Percentiles rank a stretch among this genome's conserved stretches.
Conservation (phyloP, 2,888 invertebrate genomes). For the Magallana nippona region DNA sequence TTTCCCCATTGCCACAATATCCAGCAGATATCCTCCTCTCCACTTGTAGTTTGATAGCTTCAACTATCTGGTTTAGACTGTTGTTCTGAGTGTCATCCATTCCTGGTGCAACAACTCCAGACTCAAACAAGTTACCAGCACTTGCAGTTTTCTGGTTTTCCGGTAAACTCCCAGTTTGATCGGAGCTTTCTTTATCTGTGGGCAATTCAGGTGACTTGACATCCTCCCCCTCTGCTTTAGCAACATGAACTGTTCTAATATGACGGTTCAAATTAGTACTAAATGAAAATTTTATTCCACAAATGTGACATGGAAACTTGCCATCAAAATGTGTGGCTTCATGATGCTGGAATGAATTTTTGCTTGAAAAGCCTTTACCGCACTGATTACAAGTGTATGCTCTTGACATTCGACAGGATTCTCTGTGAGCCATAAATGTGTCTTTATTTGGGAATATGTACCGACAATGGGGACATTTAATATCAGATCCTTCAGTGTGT, state of each 20-base stretch:
- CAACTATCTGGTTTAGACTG: slow-evolving; percentile 20
- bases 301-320: slow-evolving; percentile 41
- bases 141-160: background rate
- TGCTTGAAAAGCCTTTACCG: slow-evolving; percentile 39
- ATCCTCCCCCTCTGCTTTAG: background rate
- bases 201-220: background rate
- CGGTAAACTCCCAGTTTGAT: background rate
- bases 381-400: slow-evolving; percentile 37
- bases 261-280: slow-evolving; percentile 40
- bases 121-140: background rate
- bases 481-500: slow-evolving; percentile 32
- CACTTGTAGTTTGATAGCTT: slow-evolving; percentile 11
- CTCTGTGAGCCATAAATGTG: slow-evolving; percentile 26
- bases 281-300: slow-evolving; percentile 40
- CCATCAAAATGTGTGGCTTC: slow-evolving; percentile 44
- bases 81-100: slow-evolving; percentile 16
- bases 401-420: slow-evolving; percentile 16
- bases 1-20: slow-evolving; percentile 19
- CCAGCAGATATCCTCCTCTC: slow-evolving; percentile 17
- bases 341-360: slow-evolving; percentile 43
- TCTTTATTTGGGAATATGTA: slow-evolving; percentile 35
- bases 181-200: background rate
- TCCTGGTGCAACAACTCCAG: background rate
- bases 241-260: slow-evolving; percentile 39
- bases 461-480: slow-evolving; percentile 36